Evolutionary conservation across 2,113 vertebrate genomes (phyloP).

Genomic region (Arizona elegans): DNA sequence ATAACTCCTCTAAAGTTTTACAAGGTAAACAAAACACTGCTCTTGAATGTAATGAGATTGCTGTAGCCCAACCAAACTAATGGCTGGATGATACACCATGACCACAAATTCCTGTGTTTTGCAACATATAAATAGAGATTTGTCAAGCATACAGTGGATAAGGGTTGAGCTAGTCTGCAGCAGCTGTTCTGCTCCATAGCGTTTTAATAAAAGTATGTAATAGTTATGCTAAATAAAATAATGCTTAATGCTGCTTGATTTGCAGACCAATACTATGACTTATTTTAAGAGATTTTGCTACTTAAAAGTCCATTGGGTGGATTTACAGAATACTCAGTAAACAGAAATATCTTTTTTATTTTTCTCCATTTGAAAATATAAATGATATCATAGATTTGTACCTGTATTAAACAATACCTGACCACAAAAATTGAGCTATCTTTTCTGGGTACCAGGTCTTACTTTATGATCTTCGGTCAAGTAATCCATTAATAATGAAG

Average conservation of each 20-base stretch:
- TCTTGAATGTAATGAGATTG: background rate
- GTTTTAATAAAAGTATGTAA: background rate
- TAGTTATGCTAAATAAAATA: background rate
- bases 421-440: background rate
- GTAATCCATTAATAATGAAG: slow-evolving; percentile 85
- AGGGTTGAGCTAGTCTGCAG: background rate
- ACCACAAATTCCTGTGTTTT: background rate
- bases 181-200: background rate
- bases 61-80: background rate
- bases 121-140: background rate
- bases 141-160: background rate
- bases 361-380: slow-evolving; percentile 1
- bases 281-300: background rate
- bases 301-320: background rate
- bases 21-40: background rate
- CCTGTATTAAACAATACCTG: background rate
- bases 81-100: background rate
- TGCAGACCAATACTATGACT: background rate
- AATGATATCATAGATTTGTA: background rate
- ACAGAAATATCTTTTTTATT: background rate
- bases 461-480: slow-evolving; percentile 93
- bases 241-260: background rate
- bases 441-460: slow-evolving; percentile 75
- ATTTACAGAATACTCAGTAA: background rate
- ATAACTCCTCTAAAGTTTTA: background rate